A percentile compares a stretch with the other conserved stretches of the same genome.
phyloP scores from a whole-genome alignment of 1,140 invertebrate genomes.

The Oedothorax gibbosus region DNA sequence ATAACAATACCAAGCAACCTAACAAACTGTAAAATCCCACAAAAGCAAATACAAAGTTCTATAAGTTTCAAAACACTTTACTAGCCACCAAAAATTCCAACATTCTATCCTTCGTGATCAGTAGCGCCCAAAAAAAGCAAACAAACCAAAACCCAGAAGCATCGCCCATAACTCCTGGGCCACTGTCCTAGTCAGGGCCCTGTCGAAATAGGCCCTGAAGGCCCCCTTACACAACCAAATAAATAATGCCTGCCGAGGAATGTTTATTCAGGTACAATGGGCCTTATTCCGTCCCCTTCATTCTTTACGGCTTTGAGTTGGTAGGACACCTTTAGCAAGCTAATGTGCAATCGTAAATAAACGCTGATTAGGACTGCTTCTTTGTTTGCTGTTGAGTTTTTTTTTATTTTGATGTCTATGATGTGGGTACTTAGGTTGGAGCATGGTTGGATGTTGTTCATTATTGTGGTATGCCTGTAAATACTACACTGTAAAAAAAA shows the following conservation, averaged over 20 bases:
- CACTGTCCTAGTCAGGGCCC: neutral
- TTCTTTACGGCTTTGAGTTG: neutral
- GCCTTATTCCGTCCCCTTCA: slow-evolving; percentile 4
- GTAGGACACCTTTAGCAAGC: slow-evolving; percentile 12
- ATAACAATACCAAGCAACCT: too few relatives aligned
- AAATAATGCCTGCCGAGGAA: slow-evolving; percentile 9
- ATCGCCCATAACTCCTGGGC: neutral
- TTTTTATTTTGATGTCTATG: neutral
- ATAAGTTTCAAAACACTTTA: too few relatives aligned
- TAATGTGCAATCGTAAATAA: slow-evolving; percentile 33
- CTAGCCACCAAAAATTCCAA: slow-evolving; percentile 26
- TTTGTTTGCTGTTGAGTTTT: neutral
- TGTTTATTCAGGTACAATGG: slow-evolving; percentile 22
- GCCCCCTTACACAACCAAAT: slow-evolving; percentile 1
- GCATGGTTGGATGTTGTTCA: neutral
- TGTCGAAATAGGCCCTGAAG: slow-evolving; percentile 2
- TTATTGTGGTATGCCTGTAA: neutral
- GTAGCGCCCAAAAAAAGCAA: neutral
- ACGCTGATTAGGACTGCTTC: slow-evolving; percentile 17
- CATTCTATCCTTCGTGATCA: slow-evolving; percentile 21
- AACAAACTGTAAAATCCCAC: too few relatives aligned
- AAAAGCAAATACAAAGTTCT: too few relatives aligned
- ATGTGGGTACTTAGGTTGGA: slow-evolving; percentile 31
- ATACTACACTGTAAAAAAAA: too few relatives aligned
- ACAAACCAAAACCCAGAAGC: neutral